Evolutionary conservation across 2,113 vertebrate genomes (phyloP), one percentile per base, ranked within the genome.

Genomic region (Cryptomyrus ogoouensis): DNA sequence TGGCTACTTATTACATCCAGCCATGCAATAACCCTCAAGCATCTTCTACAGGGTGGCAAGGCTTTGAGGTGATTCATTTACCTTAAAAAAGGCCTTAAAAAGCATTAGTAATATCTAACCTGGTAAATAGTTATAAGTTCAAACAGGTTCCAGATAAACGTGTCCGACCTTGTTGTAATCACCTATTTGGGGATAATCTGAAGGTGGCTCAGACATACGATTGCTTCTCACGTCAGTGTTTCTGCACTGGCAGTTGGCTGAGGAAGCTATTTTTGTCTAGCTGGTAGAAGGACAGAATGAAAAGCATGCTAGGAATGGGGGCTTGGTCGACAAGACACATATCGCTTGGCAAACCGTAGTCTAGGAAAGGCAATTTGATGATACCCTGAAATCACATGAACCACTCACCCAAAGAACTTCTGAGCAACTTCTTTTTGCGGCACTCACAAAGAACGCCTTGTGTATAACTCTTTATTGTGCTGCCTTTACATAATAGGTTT

Each of bases 191-290:
- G 21, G 24, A 12, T 27, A 86, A 50, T 49, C 44, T 86, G 83
- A 86, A 50, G 44, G 47, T 31, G 47, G 9, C 6, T 6, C 1
- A 86, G 83, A 86, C 4, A 85, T n/a, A 49, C 3, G 10, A 86
- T 10, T 12, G 42, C 58, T 62, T 74, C 88, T 74, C 88, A 89
- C 27, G 27, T 58, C 44, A 49, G 13, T 74, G 62, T 50, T 89
- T 27, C 46, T 89, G 44, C 27, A 31, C 44, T 70, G 66, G 88
- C 21, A 74, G 58, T 31, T 70, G 62, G 12, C 35, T 74, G 88
- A 77, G 17, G 66, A 46, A 70, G n/a, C 88, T 89, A 89, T 89
- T 89, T 89, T 62, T 89, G 42, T 74, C 58, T 46, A 89, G 42
- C 44, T 1, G 13, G 12, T 15, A 27, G 39, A 70, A 47, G 58